Evolutionary conservation across 2,797 vertebrate genomes (phyloP), one percentile per base, ranked within the genome.

Genomic region (Pseudopleuronectes americanus): DNA sequence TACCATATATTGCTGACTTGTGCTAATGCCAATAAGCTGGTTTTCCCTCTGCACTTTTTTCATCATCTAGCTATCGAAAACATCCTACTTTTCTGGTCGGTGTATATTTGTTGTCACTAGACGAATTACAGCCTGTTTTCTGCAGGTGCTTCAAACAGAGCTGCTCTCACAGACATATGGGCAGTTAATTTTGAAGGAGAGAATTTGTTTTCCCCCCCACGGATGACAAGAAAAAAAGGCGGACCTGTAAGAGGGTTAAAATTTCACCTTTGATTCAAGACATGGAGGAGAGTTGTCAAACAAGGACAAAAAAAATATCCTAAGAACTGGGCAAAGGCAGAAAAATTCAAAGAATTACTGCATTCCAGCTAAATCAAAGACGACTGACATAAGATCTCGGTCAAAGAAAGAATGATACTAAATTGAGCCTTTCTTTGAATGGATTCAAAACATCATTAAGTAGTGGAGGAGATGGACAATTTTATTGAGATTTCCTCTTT

Each of bases 231-330:
- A 2, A 8, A 53, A 10, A 26, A 47, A 45, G 36, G 3, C 47
- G 41, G 63, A 79, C 76, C 65, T 63, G 69, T 41, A 55, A 64
- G 74, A 68, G 55, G 61, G 71, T 54, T 45, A 73, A 76, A 71
- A 69, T 76, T 79, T 57, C 55, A 69, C 28, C 48, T 66, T 69
- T 71, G 70, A 85, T 71, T 85, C 55, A 65, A 74, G 56, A 33
- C 76, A 65, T 54, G 73, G 31, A 79, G 49, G 19, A 77, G 65
- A 77, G 54, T 59, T 63, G 57, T 79, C 58, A 65, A 70, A 80
- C 24, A 60, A 61, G n/a, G 55, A 66, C 21, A 56, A 65, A 65
- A 66, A 57, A 68, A 64, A 55, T 55, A 21, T 17, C 9, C 22
- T 23, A 1, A 36, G 51, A 71, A 68, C 49, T 67, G 57, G 49